These are phyloP conservation scores for Linyphia triangularis DNA, from an alignment of 2,888 invertebrate species.

Conservation along the genomic window DNA sequence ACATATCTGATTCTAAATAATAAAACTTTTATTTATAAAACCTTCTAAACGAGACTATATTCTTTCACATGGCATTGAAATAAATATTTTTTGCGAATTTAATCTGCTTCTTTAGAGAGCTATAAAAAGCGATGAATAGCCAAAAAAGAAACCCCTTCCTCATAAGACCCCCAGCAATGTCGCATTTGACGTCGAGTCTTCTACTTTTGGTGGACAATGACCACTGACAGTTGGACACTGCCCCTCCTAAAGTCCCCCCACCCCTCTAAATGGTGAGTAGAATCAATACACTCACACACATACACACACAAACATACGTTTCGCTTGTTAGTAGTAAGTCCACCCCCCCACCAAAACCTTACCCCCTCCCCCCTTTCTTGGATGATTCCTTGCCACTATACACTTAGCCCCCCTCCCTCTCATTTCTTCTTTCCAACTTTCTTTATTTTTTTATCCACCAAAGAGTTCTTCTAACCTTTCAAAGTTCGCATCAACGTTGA, in stretches of 20 bases:
- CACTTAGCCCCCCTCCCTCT: conserved; percentile 39
- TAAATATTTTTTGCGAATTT: not conserved
- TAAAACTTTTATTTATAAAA: too few species aligned
- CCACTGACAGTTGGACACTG: conserved; percentile 70
- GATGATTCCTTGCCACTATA: conserved; percentile 59
- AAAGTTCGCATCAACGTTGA: conserved; percentile 71
- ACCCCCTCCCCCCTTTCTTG: conserved; percentile 19
- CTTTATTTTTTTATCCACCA: not conserved
- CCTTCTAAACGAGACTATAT: too few species aligned
- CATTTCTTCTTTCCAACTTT: conserved; percentile 5
- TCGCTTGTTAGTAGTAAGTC: conserved; percentile 62
- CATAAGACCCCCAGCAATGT: conserved; percentile 10
- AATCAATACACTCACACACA: conserved; percentile 64
- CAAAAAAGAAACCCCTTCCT: conserved; percentile 1
- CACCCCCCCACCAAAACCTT: conserved; percentile 45
- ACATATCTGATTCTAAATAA: too few species aligned
- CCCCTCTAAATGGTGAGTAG: conserved; percentile 68
- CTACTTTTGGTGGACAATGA: conserved; percentile 55
- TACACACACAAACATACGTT: conserved; percentile 59
- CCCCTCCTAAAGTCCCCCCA: not conserved
- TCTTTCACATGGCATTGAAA: not conserved
- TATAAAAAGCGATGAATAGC: conserved; percentile 21
- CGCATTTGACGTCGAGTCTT: conserved; percentile 50
- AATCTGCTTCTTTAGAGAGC: not conserved
- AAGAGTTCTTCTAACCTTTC: conserved; percentile 69